Base-by-base conservation (phyloP, 2,113 vertebrate genomes). In the Aldabrachelys gigantea region DNA sequence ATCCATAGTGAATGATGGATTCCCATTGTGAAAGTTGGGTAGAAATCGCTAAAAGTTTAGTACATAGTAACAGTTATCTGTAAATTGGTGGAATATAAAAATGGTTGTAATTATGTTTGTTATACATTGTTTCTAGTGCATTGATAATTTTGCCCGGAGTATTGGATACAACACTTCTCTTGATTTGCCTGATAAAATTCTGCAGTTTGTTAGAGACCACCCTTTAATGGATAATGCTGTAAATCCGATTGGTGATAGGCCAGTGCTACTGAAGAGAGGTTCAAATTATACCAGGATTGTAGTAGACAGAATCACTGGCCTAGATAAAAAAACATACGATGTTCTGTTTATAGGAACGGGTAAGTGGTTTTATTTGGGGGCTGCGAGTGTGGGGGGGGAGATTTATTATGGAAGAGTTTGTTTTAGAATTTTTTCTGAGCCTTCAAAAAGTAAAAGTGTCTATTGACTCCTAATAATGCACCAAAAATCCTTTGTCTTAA, bases 271-370 rank as follows among this genome's bases (percentile, higher is more conserved):
- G 84, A 98, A 94, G 82, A 96, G 84, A 83, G 98, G 98, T 41
- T 88, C 98, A 19, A 80, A 94, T 81, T 97, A 98, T n/a, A 98
- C 98, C 52, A 97, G 97, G 81, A 97, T 98, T 5, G 98, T 97
- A 0, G 98, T 98, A 89, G 98, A 98, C 91, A 93, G 94, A 16
- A 94, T 97, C 72, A 22, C 80, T 54, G 97, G 97, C 31, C 97
- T 98, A 31, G 97, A 98, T 3, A 93, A 98, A 65, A 57, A 97
- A 85, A 92, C 10, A 1, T 91, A 98, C 5, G 79, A 93, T 3
- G 97, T 98, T 81, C 98, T 99, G 97, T 99, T 99, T 94, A 96
- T 98, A 41, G 98, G 98, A 95, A 98, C 98, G 78, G 98, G 98
- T 98, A 94, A 81, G 96, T 52, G 47, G 29, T 82, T 82, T 57